These are phyloP conservation scores for Clitarchus hookeri DNA, from an alignment of 2,888 invertebrate species.

Conservation along the genomic window DNA sequence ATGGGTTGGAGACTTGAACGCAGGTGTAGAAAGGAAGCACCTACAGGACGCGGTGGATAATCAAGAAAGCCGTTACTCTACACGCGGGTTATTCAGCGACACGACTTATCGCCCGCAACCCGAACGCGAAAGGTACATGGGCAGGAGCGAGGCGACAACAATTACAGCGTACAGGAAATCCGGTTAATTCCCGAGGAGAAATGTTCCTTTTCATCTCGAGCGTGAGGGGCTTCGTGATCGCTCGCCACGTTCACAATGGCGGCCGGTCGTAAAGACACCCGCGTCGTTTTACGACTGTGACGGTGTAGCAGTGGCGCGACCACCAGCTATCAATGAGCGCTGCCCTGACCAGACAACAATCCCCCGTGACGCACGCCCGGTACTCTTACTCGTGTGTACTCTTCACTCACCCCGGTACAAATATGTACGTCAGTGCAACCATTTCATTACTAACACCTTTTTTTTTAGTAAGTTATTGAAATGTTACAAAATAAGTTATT, in stretches of 20 bases:
- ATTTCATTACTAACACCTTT: too few species aligned
- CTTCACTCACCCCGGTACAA: too few species aligned
- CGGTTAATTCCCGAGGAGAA: not conserved
- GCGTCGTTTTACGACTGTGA: not conserved
- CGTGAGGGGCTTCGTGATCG: too few species aligned
- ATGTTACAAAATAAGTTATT: too few species aligned
- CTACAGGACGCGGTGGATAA: not conserved
- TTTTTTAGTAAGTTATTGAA: too few species aligned
- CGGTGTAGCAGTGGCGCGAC: not conserved
- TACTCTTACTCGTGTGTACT: too few species aligned
- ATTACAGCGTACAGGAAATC: not conserved
- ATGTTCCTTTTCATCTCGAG: not conserved
- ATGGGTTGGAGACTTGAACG: not conserved
- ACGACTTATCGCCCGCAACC: not conserved
- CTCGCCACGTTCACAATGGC: not conserved
- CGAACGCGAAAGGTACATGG: not conserved
- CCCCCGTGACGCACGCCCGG: too few species aligned
- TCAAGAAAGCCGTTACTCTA: not conserved
- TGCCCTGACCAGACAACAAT: not conserved
- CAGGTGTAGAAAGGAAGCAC: not conserved
- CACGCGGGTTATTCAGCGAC: not conserved
- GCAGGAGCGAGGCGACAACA: not conserved
- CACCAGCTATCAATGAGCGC: not conserved
- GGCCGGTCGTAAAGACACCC: not conserved
- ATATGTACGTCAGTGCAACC: too few species aligned